Evolutionary conservation across 1,140 invertebrate genomes (phyloP), one percentile per base, ranked within the genome.

Genomic region (Pissodes strobi): DNA sequence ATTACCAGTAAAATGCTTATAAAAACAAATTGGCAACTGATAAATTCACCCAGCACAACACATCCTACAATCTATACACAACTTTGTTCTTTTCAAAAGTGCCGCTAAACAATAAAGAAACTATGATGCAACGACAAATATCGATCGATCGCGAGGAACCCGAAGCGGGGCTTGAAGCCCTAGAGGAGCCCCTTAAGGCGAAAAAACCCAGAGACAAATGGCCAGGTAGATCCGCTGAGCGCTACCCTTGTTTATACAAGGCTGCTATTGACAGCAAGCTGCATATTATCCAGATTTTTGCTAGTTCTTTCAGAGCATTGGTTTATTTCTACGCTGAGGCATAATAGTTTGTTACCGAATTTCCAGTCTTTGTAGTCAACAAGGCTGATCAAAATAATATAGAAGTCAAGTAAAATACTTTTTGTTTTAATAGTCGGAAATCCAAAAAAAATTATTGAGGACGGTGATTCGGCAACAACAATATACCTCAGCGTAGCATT

Each of bases 31-130:
- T 39, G n/a, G n/a, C 38, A n/a, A 17, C 38, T n/a, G 12, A n/a
- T 39, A n/a, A 56, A 37, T 17, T 8, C 17, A 66, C 19, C 56
- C 10, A 55, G 22, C 34, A 25, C 27, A 45, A 63, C 60, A 67
- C 48, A 37, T 22, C 10, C 48, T 27, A 63, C 39, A 63, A 58
- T 61, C 30, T 51, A 39, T 23, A 57, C 59, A 48, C 18, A 53
- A 39, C 60, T n/a, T 30, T 48, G 25, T 62, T 71, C 57, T 57
- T 66, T 43, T 67, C 49, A 59, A 77, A 82, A 88, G 86, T 88
- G 80, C 86, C 86, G 71, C 84, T 88, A 76, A 88, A 87, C 82
- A 83, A 87, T 80, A 84, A 85, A 81, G 82, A 85, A 76, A 86
- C 84, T 68, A 78, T 86, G 76, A 80, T 84, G 76, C 82, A 85